Evolutionary conservation across 1,140 invertebrate genomes (phyloP), one percentile per base, ranked within the genome.

Genomic region (Lordiphosa clarofinis): DNA sequence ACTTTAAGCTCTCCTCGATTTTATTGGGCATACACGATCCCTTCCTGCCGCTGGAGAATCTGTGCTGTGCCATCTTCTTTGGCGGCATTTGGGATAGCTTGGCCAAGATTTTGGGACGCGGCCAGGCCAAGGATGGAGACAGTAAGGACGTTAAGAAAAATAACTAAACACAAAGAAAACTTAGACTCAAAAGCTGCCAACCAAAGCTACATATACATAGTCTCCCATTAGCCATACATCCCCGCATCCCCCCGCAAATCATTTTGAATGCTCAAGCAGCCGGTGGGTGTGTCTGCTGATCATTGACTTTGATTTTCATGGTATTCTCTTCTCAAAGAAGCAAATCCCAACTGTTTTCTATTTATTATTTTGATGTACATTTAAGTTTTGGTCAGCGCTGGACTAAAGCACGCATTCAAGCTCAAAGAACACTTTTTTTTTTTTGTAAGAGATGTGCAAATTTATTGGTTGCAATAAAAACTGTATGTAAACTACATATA

Each of bases 51-150:
- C 98, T 99, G 88, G 98, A 99, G 91, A 99, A 99, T 90, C 91
- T 99, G 15, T 95, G 97, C 90, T 99, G 98, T 89, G 96, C 97
- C 10, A 91, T 99, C 40, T 99, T 99, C 91, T 93, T 99, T 89
- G 98, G 98, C 47, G 98, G 98, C 50, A 96, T 99, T 87, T 99
- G 97, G 95, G 98, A 99, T 91, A 97, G 97, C 13, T 90, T 99
- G 70, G 94, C 95, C 46, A 95, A 94, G 88, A 92, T 96, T 15
- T 91, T 96, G 43, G 95, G 95, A 59, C 92, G 92, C 65, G 94
- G 94, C 38, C 94, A 94, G 88, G 91, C 92, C 5, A 95, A 95
- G 87, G 95, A 96, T 78, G 92, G 92, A 36, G 94, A 95, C 66
- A 90, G 92, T 39, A 93, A 93, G 79, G 94, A 95, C 84, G 90